Evolutionary conservation across 1,140 invertebrate genomes (phyloP).

Genomic region (Chlorops oryzae): DNA sequence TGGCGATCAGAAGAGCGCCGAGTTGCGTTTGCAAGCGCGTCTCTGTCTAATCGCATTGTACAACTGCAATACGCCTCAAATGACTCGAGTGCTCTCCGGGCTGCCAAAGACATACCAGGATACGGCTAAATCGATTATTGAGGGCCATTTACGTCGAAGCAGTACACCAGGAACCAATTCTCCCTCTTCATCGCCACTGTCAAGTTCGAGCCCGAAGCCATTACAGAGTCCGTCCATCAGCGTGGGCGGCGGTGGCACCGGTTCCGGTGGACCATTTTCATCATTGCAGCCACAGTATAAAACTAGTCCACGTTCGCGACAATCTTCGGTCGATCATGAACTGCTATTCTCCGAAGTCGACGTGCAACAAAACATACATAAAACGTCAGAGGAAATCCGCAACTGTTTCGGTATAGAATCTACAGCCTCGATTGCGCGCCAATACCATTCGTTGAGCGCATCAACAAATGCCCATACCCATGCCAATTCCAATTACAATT

Average conservation of each 20-base stretch:
- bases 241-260: too few species aligned
- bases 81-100: slow-evolving; percentile 73
- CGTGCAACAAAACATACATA: slow-evolving; percentile 76
- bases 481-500: too few species aligned
- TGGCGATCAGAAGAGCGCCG: slow-evolving; percentile 65
- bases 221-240: slow-evolving; percentile 43
- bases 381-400: slow-evolving; percentile 90
- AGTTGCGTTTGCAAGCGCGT: slow-evolving; percentile 72
- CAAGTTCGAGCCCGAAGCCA: slow-evolving; percentile 45
- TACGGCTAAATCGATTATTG: slow-evolving; percentile 74
- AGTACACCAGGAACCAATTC: slow-evolving; percentile 51
- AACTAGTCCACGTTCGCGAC: slow-evolving; percentile 46
- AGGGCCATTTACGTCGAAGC: slow-evolving; percentile 68
- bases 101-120: slow-evolving; percentile 79
- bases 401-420: slow-evolving; percentile 60
- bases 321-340: slow-evolving; percentile 50
- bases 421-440: slow-evolving; percentile 59
- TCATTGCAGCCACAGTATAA: slow-evolving; percentile 35
- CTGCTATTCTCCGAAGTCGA: slow-evolving; percentile 78
- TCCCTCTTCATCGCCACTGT: slow-evolving; percentile 41
- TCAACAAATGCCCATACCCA: slow-evolving; percentile 19
- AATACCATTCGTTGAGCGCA: slow-evolving; percentile 65
- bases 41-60: slow-evolving; percentile 79
- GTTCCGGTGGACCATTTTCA: slow-evolving; percentile 33
- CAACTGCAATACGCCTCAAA: slow-evolving; percentile 76